These are phyloP conservation scores for Drosophila picticornis DNA, from an alignment of 2,888 invertebrate genomes.

Conservation along the genomic window DNA sequence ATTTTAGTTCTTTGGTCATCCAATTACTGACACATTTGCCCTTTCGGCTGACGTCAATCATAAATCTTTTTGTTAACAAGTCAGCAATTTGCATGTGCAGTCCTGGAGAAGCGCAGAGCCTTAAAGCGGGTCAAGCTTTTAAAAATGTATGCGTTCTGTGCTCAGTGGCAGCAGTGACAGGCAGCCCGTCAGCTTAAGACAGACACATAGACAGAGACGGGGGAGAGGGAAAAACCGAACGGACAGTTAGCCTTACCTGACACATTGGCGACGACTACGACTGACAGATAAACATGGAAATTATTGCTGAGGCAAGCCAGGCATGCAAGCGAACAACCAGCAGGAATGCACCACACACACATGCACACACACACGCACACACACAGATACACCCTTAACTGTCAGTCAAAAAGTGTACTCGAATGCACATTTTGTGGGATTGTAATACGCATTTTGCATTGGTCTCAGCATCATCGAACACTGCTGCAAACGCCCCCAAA, in stretches of 20 bases:
- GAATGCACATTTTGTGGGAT: constrained; percentile 65
- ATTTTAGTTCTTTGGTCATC: constrained; percentile 16
- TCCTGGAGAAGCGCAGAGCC: constrained; percentile 25
- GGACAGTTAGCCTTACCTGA: constrained; percentile 56
- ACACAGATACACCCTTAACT: constrained; percentile 28
- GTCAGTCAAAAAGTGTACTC: constrained; percentile 69
- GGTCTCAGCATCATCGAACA: constrained; percentile 50
- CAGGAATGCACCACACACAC: constrained; percentile 18
- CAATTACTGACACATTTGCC: constrained; percentile 31
- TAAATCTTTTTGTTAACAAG: constrained; percentile 23
- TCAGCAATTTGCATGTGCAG: constrained; percentile 61
- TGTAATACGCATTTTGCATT: constrained; percentile 54
- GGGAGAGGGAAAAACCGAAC: constrained; percentile 21
- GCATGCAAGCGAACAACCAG: constrained; percentile 58
- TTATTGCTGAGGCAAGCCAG: constrained; percentile 56
- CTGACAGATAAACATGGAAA: constrained; percentile 65
- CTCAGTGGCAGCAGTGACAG: constrained; percentile 50
- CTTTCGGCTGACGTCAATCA: constrained; percentile 37
- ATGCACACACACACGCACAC: constrained; percentile 1
- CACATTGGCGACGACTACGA: constrained; percentile 44
- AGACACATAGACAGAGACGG: constrained; percentile 14
- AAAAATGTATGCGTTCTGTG: constrained; percentile 60
- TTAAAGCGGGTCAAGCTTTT: constrained; percentile 49
- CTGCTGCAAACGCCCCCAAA: constrained; percentile 13
- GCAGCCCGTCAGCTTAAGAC: constrained; percentile 7